Evolutionary conservation across 2,888 invertebrate genomes (phyloP).

Genomic region (Augochlorella aurata): DNA sequence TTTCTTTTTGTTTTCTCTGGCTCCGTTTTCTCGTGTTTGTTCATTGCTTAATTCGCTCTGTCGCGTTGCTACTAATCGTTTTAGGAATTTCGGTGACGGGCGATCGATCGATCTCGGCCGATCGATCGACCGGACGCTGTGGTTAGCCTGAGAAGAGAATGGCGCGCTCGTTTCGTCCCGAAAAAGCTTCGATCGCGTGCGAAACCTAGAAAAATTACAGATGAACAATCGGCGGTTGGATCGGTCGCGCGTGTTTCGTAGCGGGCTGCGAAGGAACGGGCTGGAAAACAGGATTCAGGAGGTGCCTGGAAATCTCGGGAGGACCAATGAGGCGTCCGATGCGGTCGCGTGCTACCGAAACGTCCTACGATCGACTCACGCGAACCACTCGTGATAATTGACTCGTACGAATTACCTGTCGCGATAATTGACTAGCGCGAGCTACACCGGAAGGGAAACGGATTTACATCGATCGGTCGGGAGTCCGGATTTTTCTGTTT

Average conservation of each 20-base stretch:
- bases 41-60: not conserved
- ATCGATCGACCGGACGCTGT: constrained; percentile 15
- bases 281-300: not conserved
- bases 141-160: constrained; percentile 44
- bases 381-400: constrained; percentile 31
- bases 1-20: constrained; percentile 17
- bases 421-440: constrained; percentile 20
- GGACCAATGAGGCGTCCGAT: not conserved
- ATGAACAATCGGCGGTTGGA: not conserved
- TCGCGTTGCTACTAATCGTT: constrained; percentile 23
- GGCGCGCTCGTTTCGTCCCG: constrained; percentile 26
- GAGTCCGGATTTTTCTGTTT: not conserved
- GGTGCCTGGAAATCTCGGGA: not conserved
- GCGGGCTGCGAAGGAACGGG: not conserved
- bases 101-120: constrained; percentile 19
- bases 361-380: constrained; percentile 1
- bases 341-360: not conserved
- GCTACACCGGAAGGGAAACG: not conserved
- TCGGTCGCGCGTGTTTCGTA: not conserved
- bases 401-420: constrained; percentile 23
- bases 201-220: constrained; percentile 2
- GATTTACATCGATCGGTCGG: not conserved
- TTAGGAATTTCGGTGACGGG: constrained; percentile 53
- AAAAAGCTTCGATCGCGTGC: not conserved
- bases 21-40: not conserved